Base-by-base conservation (phyloP, 2,797 vertebrate genomes). In the Microctenopoma steveboyesi region DNA sequence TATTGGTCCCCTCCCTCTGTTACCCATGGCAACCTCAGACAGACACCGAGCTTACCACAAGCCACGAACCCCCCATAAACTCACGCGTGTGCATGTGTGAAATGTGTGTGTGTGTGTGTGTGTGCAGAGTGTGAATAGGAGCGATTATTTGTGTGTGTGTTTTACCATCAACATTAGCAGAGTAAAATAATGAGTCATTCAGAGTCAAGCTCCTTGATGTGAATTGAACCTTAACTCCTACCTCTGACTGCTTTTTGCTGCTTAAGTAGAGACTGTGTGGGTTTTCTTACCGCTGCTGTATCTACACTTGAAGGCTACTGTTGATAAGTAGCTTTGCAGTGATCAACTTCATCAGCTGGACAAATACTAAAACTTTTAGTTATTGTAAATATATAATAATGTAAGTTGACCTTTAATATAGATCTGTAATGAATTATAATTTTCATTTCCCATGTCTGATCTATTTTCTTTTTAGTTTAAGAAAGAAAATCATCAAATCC, bases 1-100 rank as follows among this genome's bases (percentile, higher is more conserved):
- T 49, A 71, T 64, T 73, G 60, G 55, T 47, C 35, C 68, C 74
- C 74, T 73, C 62, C 69, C 61, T 69, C 81, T 62, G 90, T 93
- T 89, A 86, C 92, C 90, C 83, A 81, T 91, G 75, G 90, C 91
- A 94, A 94, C 92, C 78, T 78, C 84, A 81, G 86, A 82, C 71
- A 85, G 85, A 89, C 82, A 79, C 76, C 72, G 74, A 74, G 75
- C 76, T 85, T 79, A 66, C 59, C 28, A 27, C 18, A 67, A 83
- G 54, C 53, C 72, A 49, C 37, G 33, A 66, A 64, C 30, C 30
- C 30, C 30, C 67, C 4, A 11, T 79, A 74, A 69, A 70, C 62
- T 72, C 59, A 42, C 1, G 13, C 35, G 66, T 67, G 56, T 63
- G 51, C 46, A 14, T 70, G 28, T 70, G 58, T 69, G 45, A 30